Conservation (phyloP, 2,888 invertebrate genomes). For the Eilema caniola region DNA sequence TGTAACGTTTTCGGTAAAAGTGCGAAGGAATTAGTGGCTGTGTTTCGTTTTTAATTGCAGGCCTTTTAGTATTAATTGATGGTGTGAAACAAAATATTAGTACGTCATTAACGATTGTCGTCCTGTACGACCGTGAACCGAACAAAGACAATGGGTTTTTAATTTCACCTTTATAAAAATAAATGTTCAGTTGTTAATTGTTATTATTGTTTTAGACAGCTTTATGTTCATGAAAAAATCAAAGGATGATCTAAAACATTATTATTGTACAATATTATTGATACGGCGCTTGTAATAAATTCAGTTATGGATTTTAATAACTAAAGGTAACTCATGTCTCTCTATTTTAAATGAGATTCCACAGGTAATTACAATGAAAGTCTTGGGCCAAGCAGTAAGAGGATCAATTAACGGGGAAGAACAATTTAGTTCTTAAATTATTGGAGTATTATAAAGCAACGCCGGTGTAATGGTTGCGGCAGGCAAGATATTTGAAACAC, state of each 20-base stretch:
- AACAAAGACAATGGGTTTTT: constrained; percentile 53
- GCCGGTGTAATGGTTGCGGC: constrained; percentile 73
- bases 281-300: constrained; percentile 62
- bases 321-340: constrained; percentile 54
- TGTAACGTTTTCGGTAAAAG: constrained; percentile 62
- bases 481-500: constrained; percentile 69
- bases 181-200: constrained; percentile 32
- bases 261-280: constrained; percentile 58
- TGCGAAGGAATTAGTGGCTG: constrained; percentile 60
- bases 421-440: constrained; percentile 80
- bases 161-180: constrained; percentile 41
- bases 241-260: constrained; percentile 16
- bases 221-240: constrained; percentile 28
- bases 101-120: constrained; percentile 72
- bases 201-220: neutral
- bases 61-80: constrained; percentile 70
- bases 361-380: constrained; percentile 57
- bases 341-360: constrained; percentile 48
- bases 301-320: constrained; percentile 76
- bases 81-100: constrained; percentile 77
- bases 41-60: constrained; percentile 67
- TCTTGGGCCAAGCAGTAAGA: constrained; percentile 51
- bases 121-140: constrained; percentile 63
- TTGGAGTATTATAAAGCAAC: constrained; percentile 78
- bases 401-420: constrained; percentile 55